phyloP scores from a whole-genome alignment of 2,797 vertebrate genomes.

The Fistularia tabacaria region DNA sequence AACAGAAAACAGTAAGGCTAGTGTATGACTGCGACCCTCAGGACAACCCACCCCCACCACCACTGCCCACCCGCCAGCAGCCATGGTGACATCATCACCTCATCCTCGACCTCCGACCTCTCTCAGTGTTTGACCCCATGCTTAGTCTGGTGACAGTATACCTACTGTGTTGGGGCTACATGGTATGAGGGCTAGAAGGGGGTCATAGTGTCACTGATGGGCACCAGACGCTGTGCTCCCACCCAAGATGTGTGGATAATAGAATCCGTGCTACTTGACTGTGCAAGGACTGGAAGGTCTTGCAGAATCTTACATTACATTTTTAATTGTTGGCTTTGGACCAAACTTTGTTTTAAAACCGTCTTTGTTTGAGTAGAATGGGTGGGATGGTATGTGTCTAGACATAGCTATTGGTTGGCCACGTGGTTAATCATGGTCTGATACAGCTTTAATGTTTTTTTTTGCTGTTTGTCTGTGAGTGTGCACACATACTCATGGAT shows the following conservation, averaged over 20 bases:
- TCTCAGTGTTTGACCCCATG: conserved; percentile 67
- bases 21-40: conserved; percentile 62
- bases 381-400: too few relatives aligned
- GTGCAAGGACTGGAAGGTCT: conserved; percentile 6
- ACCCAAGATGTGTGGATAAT: conserved; percentile 30
- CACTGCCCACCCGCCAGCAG: conserved; percentile 47
- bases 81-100: conserved; percentile 76
- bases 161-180: conserved; percentile 57
- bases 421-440: conserved; percentile 45
- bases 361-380: too few relatives aligned
- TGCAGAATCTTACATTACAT: too few relatives aligned
- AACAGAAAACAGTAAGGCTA: conserved; percentile 69
- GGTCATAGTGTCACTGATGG: conserved; percentile 55
- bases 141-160: conserved; percentile 66
- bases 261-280: conserved; percentile 20
- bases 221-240: conserved; percentile 45
- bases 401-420: conserved; percentile 10
- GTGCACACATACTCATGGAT: not conserved
- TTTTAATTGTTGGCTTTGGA: too few relatives aligned
- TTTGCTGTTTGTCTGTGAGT: conserved; percentile 12
- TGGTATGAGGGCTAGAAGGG: conserved; percentile 44
- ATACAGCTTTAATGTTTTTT: conserved; percentile 32
- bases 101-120: conserved; percentile 66
- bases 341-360: too few relatives aligned
- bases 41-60: conserved; percentile 51